Evolutionary conservation across 2,113 vertebrate species (phyloP).

Genomic region (Brachypteracias leptosomus): DNA sequence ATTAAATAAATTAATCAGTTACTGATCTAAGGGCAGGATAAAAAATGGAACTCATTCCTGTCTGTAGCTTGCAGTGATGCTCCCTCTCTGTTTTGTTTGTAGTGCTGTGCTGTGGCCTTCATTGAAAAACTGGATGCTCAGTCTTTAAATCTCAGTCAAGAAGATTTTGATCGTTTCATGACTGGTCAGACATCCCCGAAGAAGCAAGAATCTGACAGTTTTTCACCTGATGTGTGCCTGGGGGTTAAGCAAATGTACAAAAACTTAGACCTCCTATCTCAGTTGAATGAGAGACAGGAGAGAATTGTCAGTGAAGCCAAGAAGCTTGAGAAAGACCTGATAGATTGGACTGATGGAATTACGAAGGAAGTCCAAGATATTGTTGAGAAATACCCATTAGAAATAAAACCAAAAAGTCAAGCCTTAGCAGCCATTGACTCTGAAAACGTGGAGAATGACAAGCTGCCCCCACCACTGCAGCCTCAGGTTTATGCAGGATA

Average conservation of each 20-base stretch:
- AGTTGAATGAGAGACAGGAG: conserved; percentile 85
- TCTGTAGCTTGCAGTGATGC: background rate
- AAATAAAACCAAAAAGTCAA: conserved; percentile 78
- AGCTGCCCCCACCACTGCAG: conserved; percentile 87
- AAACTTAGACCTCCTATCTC: conserved; percentile 87
- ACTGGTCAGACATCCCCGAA: conserved; percentile 87
- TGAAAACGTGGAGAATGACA: conserved; percentile 88
- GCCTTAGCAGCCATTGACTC: conserved; percentile 87
- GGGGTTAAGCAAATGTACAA: conserved; percentile 86
- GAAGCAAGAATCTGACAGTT: conserved; percentile 77
- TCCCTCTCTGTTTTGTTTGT: background rate
- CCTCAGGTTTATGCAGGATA: conserved; percentile 92
- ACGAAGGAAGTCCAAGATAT: conserved; percentile 86
- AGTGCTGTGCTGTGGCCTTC: conserved; percentile 97
- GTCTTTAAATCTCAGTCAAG: conserved; percentile 90
- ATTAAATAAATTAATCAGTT: background rate
- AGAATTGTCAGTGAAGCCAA: conserved; percentile 82
- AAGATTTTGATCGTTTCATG: conserved; percentile 97
- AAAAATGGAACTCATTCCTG: fast-evolving
- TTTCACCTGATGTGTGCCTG: conserved; percentile 76
- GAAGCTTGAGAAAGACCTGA: conserved; percentile 88
- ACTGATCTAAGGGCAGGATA: background rate
- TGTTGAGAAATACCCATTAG: conserved; percentile 87
- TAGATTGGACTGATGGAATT: conserved; percentile 87
- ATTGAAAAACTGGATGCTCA: conserved; percentile 97